phyloP scores from a whole-genome alignment of 2,797 vertebrate genomes.

The Dermochelys coriacea region DNA sequence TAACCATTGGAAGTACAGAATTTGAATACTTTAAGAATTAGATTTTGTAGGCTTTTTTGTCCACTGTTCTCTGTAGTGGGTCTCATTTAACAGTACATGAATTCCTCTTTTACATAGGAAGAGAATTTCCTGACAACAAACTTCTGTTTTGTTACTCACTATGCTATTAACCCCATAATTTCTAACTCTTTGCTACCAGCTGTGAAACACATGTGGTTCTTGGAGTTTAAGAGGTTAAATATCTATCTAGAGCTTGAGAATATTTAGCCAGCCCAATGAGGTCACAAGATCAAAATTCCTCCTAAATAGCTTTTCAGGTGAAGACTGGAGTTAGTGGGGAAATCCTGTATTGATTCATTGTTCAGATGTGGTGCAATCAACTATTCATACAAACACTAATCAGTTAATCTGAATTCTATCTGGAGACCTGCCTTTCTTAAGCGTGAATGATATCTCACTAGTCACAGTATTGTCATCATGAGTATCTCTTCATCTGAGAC shows the following conservation, averaged over 20 bases:
- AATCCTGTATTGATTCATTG: not conserved
- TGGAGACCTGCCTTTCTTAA: not conserved
- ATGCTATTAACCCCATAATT: not conserved
- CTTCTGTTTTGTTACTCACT: not conserved
- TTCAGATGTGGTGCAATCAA: not conserved
- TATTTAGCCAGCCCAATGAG: not conserved
- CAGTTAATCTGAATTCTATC: not conserved
- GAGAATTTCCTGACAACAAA: not conserved
- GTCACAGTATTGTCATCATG: not conserved
- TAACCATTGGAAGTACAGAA: not conserved
- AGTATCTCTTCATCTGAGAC: not conserved
- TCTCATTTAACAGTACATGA: not conserved
- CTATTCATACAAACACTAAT: not conserved
- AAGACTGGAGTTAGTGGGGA: not conserved
- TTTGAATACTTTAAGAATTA: not conserved
- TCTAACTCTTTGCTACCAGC: not conserved
- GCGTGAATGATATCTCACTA: not conserved
- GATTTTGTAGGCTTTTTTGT: not conserved
- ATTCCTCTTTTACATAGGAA: no score
- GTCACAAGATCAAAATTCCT: not conserved
- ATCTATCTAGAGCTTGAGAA: not conserved
- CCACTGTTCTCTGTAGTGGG: not conserved
- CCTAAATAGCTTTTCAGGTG: not conserved
- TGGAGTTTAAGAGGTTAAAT: not conserved
- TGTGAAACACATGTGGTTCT: not conserved